Evolutionary conservation across 2,113 vertebrate species (phyloP).

Genomic region (Eclectus roratus): DNA sequence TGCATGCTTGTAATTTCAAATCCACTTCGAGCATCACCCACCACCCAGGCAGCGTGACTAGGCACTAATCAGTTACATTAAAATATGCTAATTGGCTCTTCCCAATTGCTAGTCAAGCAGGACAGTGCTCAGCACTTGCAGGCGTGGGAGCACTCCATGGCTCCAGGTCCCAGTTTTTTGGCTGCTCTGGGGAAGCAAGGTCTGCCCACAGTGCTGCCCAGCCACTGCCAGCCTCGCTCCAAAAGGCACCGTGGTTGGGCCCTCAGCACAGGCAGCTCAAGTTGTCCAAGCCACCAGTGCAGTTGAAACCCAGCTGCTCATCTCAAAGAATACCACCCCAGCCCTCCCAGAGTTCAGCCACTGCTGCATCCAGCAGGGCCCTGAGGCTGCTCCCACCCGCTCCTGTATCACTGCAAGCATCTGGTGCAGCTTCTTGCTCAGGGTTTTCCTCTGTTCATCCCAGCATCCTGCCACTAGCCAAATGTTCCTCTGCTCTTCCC

Average conservation of each 20-base stretch:
- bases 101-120: not conserved
- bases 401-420: not conserved
- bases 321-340: not conserved
- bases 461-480: not conserved
- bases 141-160: not conserved
- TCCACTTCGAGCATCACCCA: not conserved
- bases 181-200: not conserved
- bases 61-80: slow-evolving; percentile 9
- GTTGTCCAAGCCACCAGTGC: not conserved
- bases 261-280: not conserved
- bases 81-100: slow-evolving; percentile 39
- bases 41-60: not conserved
- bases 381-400: not conserved
- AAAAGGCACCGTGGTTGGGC: not conserved
- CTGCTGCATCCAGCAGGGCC: not conserved
- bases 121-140: not conserved
- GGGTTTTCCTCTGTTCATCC: not conserved
- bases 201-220: not conserved
- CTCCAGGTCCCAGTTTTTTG: not conserved
- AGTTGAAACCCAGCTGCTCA: not conserved
- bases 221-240: not conserved
- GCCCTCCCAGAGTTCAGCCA: not conserved
- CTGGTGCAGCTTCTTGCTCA: not conserved
- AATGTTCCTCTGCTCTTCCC: not conserved
- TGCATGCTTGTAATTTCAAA: slow-evolving; percentile 34